Evolutionary conservation across 92 coral and sea anemone genomes (phyloP), one percentile per base, ranked within the genome.

Genomic region (Zoanthus sociatus): DNA sequence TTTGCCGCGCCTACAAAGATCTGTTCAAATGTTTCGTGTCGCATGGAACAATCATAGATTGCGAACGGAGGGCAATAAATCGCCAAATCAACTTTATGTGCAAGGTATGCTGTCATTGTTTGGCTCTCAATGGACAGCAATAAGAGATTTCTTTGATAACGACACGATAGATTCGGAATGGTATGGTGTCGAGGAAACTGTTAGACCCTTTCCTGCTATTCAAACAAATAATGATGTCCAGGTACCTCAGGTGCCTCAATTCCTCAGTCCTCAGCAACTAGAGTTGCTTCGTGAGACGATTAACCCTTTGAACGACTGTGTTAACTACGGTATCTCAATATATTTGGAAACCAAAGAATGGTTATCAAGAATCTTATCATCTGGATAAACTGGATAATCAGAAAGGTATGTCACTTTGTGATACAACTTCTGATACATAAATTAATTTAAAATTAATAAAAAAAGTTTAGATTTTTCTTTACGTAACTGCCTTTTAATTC

Each of bases 41-140:
- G 44, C 66, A 6, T 76, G 81, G 81, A 76, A 76, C 37, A 76
- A 76, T 45, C 81, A 76, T 15, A 76, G 37, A 51, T n/a, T 76
- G 63, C 81, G 81, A 13, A 76, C 66, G 66, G 81, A 51, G 55
- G 81, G 66, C 18, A 76, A 76, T 30, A 76, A 76, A 76, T 20
- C 81, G 66, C 81, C 81, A 11, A 76, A 76, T 5, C 81, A 76
- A 54, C 81, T 76, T 9, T 76, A 76, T 13, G 64, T 32, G 14
- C 66, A 50, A n/a, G 81, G 81, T 0, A 76, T 76, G 79, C 14
- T 76, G 61, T 15, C 30, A 21, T 50, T 76, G 51, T 76, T 76
- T 53, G 81, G 81, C 5, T 76, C 81, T 3, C 32, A 76, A 9
- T 6, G 16, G 7, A 76, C 64, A 6, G 81, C 64, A 3, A 66